These are phyloP conservation scores for Cerastoderma edule DNA, from an alignment of 2,888 invertebrate genomes.

Conservation along the genomic window DNA sequence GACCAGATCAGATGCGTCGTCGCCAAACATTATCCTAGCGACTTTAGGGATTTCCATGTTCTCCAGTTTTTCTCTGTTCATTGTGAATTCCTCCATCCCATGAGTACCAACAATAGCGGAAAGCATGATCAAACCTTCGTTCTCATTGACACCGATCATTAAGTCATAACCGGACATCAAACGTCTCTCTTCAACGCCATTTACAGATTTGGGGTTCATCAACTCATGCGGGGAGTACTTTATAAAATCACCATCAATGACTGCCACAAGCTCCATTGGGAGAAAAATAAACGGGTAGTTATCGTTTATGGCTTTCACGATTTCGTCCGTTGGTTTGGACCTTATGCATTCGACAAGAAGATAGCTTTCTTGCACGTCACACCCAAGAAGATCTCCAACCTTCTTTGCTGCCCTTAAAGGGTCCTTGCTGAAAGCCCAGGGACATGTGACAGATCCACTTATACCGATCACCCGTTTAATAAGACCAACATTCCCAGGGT, in stretches of 20 bases:
- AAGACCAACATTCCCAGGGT: conserved; percentile 60
- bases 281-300: conserved; percentile 11
- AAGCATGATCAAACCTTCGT: conserved; percentile 88
- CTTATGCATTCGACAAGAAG: conserved; percentile 53
- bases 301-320: background rate
- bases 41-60: conserved; percentile 2
- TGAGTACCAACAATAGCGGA: conserved; percentile 89
- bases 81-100: conserved; percentile 88
- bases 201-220: conserved; percentile 91
- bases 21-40: conserved; percentile 3
- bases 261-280: conserved; percentile 92
- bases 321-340: conserved; percentile 35
- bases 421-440: conserved; percentile 58
- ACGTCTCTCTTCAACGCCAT: background rate
- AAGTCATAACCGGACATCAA: conserved; percentile 86
- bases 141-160: conserved; percentile 95
- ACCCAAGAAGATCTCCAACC: conserved; percentile 83
- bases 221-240: conserved; percentile 94
- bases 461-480: conserved; percentile 69
- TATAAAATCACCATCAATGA: conserved; percentile 94
- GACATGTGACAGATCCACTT: conserved; percentile 59
- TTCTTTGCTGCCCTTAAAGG: conserved; percentile 88
- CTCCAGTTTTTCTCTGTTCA: conserved; percentile 17
- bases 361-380: conserved; percentile 34
- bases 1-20: conserved; percentile 3